These are phyloP conservation scores for Brachionus koreanus DNA, from an alignment of 1,140 invertebrate genomes.

Conservation along the genomic window DNA sequence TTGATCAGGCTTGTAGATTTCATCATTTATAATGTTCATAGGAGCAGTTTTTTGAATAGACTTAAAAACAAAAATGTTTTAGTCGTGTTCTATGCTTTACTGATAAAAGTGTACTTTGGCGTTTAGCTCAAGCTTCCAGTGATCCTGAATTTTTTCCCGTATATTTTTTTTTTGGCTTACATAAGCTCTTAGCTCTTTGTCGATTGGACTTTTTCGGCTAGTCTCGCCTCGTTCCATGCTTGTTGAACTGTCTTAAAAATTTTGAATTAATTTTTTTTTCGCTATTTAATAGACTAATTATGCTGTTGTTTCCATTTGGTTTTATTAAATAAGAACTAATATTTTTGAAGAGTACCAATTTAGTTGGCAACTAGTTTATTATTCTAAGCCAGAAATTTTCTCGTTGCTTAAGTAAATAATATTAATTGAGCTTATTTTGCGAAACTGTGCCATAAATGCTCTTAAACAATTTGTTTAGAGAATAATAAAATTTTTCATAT, in stretches of 20 bases:
- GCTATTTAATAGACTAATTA: not conserved
- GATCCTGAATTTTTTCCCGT: slow-evolving; percentile 3
- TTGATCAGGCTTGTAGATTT: slow-evolving; percentile 7
- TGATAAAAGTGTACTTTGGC: not conserved
- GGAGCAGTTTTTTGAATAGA: not conserved
- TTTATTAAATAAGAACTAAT: slow-evolving; percentile 9
- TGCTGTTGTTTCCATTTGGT: not conserved
- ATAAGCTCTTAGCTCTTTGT: slow-evolving; percentile 15
- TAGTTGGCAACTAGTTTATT: not conserved
- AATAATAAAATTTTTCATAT: not conserved
- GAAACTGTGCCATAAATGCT: not conserved
- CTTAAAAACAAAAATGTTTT: not conserved
- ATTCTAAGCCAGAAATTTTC: not conserved
- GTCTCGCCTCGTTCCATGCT: not conserved
- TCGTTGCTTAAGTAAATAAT: slow-evolving; percentile 15
- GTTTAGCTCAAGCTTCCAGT: slow-evolving; percentile 26
- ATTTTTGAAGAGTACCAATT: not conserved
- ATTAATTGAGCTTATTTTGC: not conserved
- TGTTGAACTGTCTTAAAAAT: not conserved
- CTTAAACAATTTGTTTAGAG: slow-evolving; percentile 3
- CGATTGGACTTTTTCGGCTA: not conserved
- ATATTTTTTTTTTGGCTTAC: slow-evolving; percentile 20
- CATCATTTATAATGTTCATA: not conserved
- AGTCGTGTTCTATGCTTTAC: not conserved
- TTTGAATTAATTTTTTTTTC: not conserved